Conservation (phyloP, 2,888 invertebrate species). For the Agonopterix arenella region DNA sequence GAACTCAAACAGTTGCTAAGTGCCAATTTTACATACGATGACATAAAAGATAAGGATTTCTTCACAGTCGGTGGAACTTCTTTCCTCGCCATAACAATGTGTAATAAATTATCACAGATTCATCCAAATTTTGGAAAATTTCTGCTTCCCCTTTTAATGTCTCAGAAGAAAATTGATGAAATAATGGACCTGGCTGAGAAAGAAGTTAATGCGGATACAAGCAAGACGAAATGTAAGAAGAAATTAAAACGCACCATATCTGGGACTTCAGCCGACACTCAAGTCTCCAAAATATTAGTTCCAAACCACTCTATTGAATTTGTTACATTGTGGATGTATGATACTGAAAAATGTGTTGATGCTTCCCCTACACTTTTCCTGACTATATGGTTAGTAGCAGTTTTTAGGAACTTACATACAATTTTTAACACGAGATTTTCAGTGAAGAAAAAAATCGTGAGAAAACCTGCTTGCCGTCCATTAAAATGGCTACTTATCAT, state of each 20-base stretch:
- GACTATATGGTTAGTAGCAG: conserved; percentile 55
- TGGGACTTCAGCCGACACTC: background rate
- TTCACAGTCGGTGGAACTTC: conserved; percentile 83
- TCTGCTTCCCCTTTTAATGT: conserved; percentile 75
- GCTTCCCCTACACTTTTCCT: conserved; percentile 80
- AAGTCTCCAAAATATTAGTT: conserved; percentile 2
- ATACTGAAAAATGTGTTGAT: conserved; percentile 90
- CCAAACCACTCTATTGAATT: conserved; percentile 30
- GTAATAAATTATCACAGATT: conserved; percentile 70
- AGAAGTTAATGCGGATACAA: conserved; percentile 26
- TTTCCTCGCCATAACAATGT: conserved; percentile 79
- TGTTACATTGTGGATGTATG: conserved; percentile 74
- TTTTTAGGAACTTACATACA: too few species aligned
- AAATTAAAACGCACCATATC: background rate
- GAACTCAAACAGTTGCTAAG: conserved; percentile 38
- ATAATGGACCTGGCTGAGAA: conserved; percentile 41
- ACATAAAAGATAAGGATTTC: conserved; percentile 68
- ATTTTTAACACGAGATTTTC: too few species aligned
- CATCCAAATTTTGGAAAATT: conserved; percentile 58
- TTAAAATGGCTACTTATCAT: too few species aligned
- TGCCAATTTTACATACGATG: conserved; percentile 38
- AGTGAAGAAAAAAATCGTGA: too few species aligned
- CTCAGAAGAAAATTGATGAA: conserved; percentile 52
- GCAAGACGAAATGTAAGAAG: conserved; percentile 14
- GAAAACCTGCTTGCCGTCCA: too few species aligned